Evolutionary conservation across 1,140 invertebrate species (phyloP).

Genomic region (Macrostomum lignano): DNA sequence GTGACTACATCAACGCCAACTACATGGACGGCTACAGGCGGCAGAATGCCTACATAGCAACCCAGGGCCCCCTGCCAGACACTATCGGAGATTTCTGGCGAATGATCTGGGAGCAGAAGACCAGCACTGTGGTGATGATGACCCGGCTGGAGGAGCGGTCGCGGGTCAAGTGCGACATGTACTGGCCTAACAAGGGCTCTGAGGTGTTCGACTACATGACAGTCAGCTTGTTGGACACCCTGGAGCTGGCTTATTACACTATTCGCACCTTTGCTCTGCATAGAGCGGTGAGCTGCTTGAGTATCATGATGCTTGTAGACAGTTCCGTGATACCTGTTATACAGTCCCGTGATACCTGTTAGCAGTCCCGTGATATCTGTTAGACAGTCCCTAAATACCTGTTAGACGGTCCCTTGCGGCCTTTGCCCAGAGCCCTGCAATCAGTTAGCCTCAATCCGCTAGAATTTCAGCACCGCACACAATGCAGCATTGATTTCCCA

Average conservation of each 20-base stretch:
- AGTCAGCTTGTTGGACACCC: conserved; percentile 43
- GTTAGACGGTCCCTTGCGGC: too few relatives aligned
- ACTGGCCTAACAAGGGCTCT: conserved; percentile 38
- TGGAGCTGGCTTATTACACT: conserved; percentile 71
- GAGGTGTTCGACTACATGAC: conserved; percentile 61
- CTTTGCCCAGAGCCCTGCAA: too few relatives aligned
- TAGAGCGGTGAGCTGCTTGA: conserved; percentile 38
- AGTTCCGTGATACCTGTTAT: too few relatives aligned
- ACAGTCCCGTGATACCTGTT: too few relatives aligned
- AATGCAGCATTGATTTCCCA: too few relatives aligned
- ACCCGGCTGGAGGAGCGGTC: conserved; percentile 90
- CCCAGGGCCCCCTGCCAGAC: conserved; percentile 65
- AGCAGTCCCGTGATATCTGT: too few relatives aligned
- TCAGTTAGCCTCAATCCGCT: too few relatives aligned
- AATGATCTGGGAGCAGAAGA: conserved; percentile 98
- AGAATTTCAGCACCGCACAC: too few relatives aligned
- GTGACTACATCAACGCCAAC: conserved; percentile 86
- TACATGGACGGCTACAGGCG: conserved; percentile 8
- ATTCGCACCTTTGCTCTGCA: conserved; percentile 74
- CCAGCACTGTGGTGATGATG: conserved; percentile 90
- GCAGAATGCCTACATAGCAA: conserved; percentile 8
- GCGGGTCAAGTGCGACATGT: conserved; percentile 63
- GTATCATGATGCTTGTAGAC: conserved; percentile 7
- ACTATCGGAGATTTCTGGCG: conserved; percentile 95
- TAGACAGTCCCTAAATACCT: too few relatives aligned